Percentiles rank a stretch among this genome's conserved stretches.
These are phyloP conservation scores for Parauchenoglanis punctatus DNA, from an alignment of 2,797 vertebrate species.

Conservation along the genomic window DNA sequence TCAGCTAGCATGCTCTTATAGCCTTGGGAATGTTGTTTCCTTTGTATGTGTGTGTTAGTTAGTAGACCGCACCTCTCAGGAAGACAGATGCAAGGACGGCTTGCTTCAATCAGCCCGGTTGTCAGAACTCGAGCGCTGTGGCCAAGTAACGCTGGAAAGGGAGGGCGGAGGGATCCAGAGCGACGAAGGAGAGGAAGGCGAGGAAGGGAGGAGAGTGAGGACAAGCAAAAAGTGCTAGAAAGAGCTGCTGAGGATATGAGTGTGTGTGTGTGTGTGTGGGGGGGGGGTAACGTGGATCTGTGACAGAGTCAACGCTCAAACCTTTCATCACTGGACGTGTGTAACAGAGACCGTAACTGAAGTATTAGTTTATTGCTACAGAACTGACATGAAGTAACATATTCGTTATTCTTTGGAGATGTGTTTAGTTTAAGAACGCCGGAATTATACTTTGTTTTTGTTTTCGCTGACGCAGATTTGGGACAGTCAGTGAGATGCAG, in stretches of 20 bases:
- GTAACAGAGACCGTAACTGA: not conserved
- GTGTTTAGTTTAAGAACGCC: not conserved
- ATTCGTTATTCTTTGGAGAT: not conserved
- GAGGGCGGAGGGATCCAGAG: slow-evolving; percentile 28
- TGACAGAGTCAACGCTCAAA: not conserved
- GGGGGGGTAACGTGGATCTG: not conserved
- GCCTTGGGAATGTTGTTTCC: slow-evolving; percentile 51
- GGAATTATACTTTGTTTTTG: not conserved
- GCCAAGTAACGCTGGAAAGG: slow-evolving; percentile 33
- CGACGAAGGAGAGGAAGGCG: slow-evolving; percentile 23
- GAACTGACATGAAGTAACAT: not conserved
- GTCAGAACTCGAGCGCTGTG: slow-evolving; percentile 63
- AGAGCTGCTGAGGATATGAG: slow-evolving; percentile 48
- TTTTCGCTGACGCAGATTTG: not conserved
- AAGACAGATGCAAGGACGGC: slow-evolving; percentile 66
- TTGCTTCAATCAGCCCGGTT: slow-evolving; percentile 64
- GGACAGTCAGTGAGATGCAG: not conserved
- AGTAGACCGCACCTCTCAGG: slow-evolving; percentile 69
- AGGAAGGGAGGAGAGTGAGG: slow-evolving; percentile 31
- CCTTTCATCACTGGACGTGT: not conserved
- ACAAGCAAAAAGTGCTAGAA: slow-evolving; percentile 45
- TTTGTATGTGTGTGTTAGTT: slow-evolving; percentile 56
- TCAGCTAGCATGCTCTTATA: too few species aligned
- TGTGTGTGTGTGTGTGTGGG: not conserved
- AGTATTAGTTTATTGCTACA: not conserved